Base-by-base conservation (phyloP, 2,113 vertebrate species). In the Onychostoma macrolepis region DNA sequence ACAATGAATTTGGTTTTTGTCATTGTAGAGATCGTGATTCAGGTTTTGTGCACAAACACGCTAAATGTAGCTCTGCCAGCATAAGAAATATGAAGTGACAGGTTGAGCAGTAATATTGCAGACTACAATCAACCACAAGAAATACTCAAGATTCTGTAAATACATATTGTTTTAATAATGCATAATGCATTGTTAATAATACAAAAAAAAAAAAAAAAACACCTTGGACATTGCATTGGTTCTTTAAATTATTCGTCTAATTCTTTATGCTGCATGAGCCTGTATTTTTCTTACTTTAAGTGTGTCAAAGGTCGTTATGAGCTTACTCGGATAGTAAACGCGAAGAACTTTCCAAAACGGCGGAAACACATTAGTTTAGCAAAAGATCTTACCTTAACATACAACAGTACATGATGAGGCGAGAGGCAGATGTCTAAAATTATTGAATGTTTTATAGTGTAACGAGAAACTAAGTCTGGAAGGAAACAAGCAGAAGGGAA, bases 391-490 rank as follows among this genome's bases (percentile, higher is more conserved):
- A 95, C 94, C 93, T 91, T 21, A 75, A 38, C 4, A 92, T 26
- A 83, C 83, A 91, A 71, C 89, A 90, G 78, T 90, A 89, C 94
- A 95, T 94, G 13, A 72, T 33, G 38, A 82, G 33, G 38, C 36
- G 43, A 84, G 1, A 56, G 24, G 21, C 1, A 38, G 0, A 38
- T 10, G 11, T 30, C 7, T n/a, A 38, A 50, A 11, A 4, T 85
- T 33, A 13, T n/a, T 85, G 43, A 69, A 30, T 80, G 67, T 85
- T 26, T 9, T 19, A 19, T 36, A 17, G 89, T 89, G 87, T 85
- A 50, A 89, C 88, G 63, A 30, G 17, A 50, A 86, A 78, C 36
- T 3, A 17, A 11, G 89, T 77, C 84, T 33, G 87, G 85, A 78
- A 21, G 88, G 86, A 87, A 91, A 89, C 88, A 88, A 86, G 36